Evolutionary conservation across 23 tunicate species (phyloP).

Genomic region (Diplosoma virens): DNA sequence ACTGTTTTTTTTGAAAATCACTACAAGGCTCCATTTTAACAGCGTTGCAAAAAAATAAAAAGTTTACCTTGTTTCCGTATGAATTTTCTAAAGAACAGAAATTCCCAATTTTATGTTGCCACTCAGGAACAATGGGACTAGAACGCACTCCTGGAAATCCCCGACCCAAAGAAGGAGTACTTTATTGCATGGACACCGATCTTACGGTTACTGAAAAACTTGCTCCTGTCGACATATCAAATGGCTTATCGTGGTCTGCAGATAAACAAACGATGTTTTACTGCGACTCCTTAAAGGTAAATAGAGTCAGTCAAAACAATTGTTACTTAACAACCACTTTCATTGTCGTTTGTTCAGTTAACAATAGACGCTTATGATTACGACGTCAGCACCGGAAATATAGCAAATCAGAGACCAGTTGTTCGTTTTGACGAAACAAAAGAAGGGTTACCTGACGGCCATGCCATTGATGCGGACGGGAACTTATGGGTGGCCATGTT

Average conservation of each 20-base stretch:
- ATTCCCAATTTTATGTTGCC: not conserved
- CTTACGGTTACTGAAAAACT: conserved; percentile 22
- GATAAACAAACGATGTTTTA: conserved; percentile 63
- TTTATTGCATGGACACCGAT: conserved; percentile 57
- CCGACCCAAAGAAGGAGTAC: conserved; percentile 42
- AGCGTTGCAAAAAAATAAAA: no score
- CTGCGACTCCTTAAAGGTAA: conserved; percentile 60
- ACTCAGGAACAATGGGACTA: conserved; percentile 69
- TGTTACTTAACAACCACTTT: no score
- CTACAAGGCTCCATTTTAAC: no score
- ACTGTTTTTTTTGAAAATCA: no score
- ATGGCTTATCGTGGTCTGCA: conserved; percentile 78
- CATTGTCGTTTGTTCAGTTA: conserved; percentile 23
- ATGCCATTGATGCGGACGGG: conserved; percentile 81
- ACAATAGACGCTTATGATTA: conserved; percentile 75
- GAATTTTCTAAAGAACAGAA: no score
- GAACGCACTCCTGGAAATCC: conserved; percentile 63
- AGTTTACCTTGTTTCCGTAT: no score
- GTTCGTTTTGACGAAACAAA: conserved; percentile 38
- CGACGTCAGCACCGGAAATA: conserved; percentile 56
- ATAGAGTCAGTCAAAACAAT: not conserved
- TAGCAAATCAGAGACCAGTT: conserved; percentile 40
- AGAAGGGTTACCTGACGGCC: conserved; percentile 90
- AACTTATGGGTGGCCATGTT: conserved; percentile 94
- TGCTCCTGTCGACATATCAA: conserved; percentile 57